phyloP scores from a whole-genome alignment of 35 echinoderm and acorn worm species.

The Stichopus chloronotus region DNA sequence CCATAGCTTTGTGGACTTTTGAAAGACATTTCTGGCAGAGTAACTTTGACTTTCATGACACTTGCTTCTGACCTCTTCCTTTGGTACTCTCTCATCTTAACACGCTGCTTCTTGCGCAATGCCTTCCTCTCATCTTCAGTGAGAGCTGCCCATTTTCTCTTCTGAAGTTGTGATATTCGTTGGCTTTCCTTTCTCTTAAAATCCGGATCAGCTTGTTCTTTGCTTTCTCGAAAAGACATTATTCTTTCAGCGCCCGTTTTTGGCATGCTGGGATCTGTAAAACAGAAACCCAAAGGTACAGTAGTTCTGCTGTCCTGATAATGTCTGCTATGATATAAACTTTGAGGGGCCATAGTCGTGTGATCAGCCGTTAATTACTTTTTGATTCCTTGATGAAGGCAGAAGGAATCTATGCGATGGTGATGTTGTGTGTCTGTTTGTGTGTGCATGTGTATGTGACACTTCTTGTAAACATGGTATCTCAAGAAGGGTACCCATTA shows the following conservation, averaged over 20 bases:
- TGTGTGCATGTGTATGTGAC: too few relatives aligned
- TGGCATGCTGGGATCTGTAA: neutral
- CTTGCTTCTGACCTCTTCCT: neutral
- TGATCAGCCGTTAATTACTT: too few relatives aligned
- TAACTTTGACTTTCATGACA: neutral
- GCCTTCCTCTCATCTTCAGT: neutral
- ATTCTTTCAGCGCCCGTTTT: conserved; percentile 10
- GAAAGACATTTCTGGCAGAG: neutral
- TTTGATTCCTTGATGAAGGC: too few relatives aligned
- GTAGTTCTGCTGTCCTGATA: conserved; percentile 7
- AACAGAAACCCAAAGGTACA: neutral
- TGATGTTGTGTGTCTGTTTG: too few relatives aligned
- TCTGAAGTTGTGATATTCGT: conserved; percentile 19
- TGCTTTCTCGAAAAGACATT: neutral
- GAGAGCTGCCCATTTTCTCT: conserved; percentile 20
- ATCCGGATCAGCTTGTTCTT: conserved; percentile 20
- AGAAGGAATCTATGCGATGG: too few relatives aligned
- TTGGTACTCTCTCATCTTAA: neutral
- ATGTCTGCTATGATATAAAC: neutral
- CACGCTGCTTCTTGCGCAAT: neutral
- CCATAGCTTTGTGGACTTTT: neutral
- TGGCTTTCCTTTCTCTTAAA: neutral
- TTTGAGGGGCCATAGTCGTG: neutral
- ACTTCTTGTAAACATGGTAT: too few relatives aligned
- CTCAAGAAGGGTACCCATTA: too few relatives aligned